These are phyloP conservation scores for Leptinotarsa lineolata DNA, from an alignment of 1,140 invertebrate genomes.

Conservation along the genomic window DNA sequence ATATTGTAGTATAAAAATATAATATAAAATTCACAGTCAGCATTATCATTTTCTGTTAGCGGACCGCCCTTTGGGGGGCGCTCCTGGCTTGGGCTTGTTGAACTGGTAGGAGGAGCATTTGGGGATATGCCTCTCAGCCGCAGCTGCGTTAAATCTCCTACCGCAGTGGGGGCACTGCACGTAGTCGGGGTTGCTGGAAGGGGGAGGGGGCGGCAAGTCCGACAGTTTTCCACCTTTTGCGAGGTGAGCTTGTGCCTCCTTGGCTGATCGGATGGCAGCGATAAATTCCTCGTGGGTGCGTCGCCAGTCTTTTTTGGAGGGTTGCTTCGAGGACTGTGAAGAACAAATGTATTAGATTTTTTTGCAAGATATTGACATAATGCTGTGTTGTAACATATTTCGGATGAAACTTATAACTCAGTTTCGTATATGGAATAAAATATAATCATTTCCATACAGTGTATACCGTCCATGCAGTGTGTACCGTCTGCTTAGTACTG, in stretches of 20 bases:
- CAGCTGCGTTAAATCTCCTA: conserved; percentile 82
- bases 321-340: conserved; percentile 17
- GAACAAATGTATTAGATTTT: not conserved
- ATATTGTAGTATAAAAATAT: conserved; percentile 15
- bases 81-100: conserved; percentile 70
- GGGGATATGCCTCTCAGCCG: conserved; percentile 92
- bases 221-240: conserved; percentile 83
- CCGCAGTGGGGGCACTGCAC: conserved; percentile 89
- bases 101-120: conserved; percentile 84
- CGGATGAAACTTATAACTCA: not conserved
- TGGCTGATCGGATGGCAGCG: conserved; percentile 84
- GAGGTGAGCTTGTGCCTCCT: conserved; percentile 81
- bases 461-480: too few species aligned
- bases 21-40: conserved; percentile 6
- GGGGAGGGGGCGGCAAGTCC: conserved; percentile 88
- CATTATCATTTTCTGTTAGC: not conserved
- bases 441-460: too few species aligned
- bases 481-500: too few species aligned
- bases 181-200: conserved; percentile 85
- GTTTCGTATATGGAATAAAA: not conserved
- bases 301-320: conserved; percentile 78
- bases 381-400: not conserved
- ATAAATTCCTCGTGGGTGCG: conserved; percentile 94
- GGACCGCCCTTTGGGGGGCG: conserved; percentile 12
- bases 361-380: not conserved